Evolutionary conservation across 1,140 invertebrate species (phyloP).

Genomic region (Drosophila watanabei): DNA sequence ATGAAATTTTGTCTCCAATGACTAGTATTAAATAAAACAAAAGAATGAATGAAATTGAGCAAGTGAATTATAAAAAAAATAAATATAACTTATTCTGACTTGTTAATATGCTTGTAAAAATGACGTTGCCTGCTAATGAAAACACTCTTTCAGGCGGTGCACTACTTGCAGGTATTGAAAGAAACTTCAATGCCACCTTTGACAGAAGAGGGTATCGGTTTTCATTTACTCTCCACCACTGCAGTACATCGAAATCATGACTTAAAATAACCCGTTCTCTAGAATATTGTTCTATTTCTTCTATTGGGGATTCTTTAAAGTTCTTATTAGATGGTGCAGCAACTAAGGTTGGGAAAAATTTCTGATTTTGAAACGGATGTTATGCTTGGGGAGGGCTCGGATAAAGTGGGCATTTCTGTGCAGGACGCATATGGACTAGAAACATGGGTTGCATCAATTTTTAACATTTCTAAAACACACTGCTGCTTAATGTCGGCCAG

Average conservation of each 20-base stretch:
- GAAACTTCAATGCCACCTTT: conserved; percentile 28
- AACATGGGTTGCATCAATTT: conserved; percentile 20
- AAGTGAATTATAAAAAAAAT: conserved; percentile 29
- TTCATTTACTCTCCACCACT: conserved; percentile 29
- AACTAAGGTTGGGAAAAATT: conserved; percentile 40
- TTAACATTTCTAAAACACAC: too few relatives aligned
- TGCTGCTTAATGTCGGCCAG: too few relatives aligned
- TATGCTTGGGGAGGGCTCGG: conserved; percentile 20
- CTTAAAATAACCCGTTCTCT: conserved; percentile 40
- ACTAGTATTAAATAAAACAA: conserved; percentile 18
- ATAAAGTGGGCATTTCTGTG: conserved; percentile 24
- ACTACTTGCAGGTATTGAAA: conserved; percentile 33
- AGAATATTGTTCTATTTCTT: conserved; percentile 37
- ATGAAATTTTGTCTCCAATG: conserved; percentile 25
- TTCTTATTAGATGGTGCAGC: conserved; percentile 28
- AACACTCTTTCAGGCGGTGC: too few relatives aligned
- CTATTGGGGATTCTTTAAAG: conserved; percentile 31
- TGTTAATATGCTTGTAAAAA: conserved; percentile 41
- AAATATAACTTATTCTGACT: conserved; percentile 40
- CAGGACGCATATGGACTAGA: conserved; percentile 27
- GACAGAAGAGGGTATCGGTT: too few relatives aligned
- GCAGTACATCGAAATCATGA: conserved; percentile 40
- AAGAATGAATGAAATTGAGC: conserved; percentile 22
- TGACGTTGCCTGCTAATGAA: too few relatives aligned
- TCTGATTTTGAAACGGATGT: conserved; percentile 33